phyloP scores from a whole-genome alignment of 2,888 invertebrate genomes.

The Drosophila phalerata region DNA sequence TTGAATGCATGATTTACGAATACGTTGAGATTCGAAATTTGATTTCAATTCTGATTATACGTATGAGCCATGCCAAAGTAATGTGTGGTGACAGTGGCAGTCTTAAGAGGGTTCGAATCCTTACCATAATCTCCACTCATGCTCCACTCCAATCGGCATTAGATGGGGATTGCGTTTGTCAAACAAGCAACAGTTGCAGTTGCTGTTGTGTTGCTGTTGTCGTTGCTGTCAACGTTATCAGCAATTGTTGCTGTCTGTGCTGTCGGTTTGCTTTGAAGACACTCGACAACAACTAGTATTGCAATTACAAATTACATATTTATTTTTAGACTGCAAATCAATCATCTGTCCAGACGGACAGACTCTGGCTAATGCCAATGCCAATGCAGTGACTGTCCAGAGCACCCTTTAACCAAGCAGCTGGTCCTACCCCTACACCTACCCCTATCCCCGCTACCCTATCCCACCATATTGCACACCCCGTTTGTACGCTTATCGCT shows the following conservation, averaged over 20 bases:
- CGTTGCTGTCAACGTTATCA: constrained; percentile 43
- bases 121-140: constrained; percentile 66
- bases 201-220: constrained; percentile 25
- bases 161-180: constrained; percentile 69
- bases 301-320: constrained; percentile 74
- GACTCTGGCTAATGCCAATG: constrained; percentile 46
- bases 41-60: constrained; percentile 50
- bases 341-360: constrained; percentile 41
- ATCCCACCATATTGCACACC: not conserved
- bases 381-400: constrained; percentile 34
- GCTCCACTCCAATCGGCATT: constrained; percentile 71
- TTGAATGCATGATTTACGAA: constrained; percentile 69
- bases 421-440: not conserved
- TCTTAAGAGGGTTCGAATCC: constrained; percentile 34
- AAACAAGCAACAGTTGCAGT: constrained; percentile 53
- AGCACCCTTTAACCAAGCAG: not conserved
- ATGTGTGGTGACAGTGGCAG: constrained; percentile 19
- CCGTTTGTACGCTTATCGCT: constrained; percentile 66
- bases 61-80: constrained; percentile 14
- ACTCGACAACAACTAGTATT: constrained; percentile 49
- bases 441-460: constrained; percentile 9
- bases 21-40: constrained; percentile 66
- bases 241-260: constrained; percentile 54
- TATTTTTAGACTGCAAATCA: constrained; percentile 72
- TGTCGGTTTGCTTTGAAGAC: constrained; percentile 59